Conservation (phyloP, 2,113 vertebrate species). For the Isichthys henryi region DNA sequence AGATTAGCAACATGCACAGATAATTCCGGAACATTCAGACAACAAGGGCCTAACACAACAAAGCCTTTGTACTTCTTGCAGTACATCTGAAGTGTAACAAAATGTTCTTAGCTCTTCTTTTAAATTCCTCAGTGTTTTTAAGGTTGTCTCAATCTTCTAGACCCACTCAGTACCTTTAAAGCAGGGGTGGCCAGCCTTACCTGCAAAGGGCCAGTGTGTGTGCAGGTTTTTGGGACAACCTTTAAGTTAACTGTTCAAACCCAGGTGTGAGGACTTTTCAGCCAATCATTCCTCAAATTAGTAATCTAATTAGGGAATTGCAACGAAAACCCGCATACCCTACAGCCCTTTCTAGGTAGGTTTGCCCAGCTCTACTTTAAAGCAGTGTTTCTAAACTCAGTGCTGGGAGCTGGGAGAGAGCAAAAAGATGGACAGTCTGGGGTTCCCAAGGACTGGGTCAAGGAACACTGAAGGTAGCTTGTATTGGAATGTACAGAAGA, state of each 20-base stretch:
- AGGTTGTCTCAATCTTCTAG: neutral
- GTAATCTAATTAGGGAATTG: neutral
- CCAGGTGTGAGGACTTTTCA: neutral
- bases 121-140: neutral
- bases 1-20: neutral
- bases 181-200: no score
- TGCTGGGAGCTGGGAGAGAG: neutral
- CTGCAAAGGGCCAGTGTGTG: neutral
- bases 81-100: neutral
- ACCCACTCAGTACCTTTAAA: neutral
- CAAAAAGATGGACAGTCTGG: neutral
- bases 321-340: neutral
- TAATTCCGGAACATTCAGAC: neutral
- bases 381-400: neutral
- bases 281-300: neutral
- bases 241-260: neutral
- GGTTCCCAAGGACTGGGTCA: neutral
- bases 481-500: neutral
- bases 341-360: neutral
- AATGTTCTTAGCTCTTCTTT: neutral
- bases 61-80: neutral
- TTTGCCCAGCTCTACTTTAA: neutral
- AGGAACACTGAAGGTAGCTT: neutral
- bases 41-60: neutral
- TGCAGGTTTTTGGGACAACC: neutral